Conservation (phyloP, 53 echinoderm and acorn worm genomes). For the Paelopatides confundens region DNA sequence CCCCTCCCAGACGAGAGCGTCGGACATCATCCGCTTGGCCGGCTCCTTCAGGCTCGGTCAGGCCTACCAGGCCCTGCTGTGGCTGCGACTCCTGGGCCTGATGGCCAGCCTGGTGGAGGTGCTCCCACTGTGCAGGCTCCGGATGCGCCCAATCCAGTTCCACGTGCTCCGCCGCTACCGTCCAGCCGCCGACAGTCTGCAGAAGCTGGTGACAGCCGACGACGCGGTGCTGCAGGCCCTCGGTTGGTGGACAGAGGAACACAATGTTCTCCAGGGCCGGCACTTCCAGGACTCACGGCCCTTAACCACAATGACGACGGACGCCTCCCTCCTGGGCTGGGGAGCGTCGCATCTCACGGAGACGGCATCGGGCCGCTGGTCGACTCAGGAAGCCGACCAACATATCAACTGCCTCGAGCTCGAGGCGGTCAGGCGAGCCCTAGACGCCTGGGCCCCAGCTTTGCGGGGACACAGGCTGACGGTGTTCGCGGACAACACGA, state of each 20-base stretch:
- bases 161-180: neutral
- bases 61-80: neutral
- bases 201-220: neutral
- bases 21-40: no score
- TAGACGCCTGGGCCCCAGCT: neutral
- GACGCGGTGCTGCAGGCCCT: neutral
- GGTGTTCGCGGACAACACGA: slow-evolving; percentile 52
- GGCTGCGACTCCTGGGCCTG: slow-evolving; percentile 3
- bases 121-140: neutral
- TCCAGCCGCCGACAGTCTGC: neutral
- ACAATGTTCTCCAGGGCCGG: neutral
- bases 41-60: no score
- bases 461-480: neutral
- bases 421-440: slow-evolving; percentile 37
- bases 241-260: neutral
- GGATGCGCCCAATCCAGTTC: slow-evolving; percentile 47
- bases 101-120: slow-evolving; percentile 52
- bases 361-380: slow-evolving; percentile 22
- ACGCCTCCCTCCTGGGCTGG: slow-evolving; percentile 32
- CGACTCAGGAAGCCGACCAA: neutral
- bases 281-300: neutral
- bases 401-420: slow-evolving; percentile 63
- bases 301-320: slow-evolving; percentile 18
- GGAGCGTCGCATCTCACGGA: neutral
- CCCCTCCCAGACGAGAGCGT: neutral